Conservation (phyloP, 2,113 vertebrate species). For the Galemys pyrenaicus region DNA sequence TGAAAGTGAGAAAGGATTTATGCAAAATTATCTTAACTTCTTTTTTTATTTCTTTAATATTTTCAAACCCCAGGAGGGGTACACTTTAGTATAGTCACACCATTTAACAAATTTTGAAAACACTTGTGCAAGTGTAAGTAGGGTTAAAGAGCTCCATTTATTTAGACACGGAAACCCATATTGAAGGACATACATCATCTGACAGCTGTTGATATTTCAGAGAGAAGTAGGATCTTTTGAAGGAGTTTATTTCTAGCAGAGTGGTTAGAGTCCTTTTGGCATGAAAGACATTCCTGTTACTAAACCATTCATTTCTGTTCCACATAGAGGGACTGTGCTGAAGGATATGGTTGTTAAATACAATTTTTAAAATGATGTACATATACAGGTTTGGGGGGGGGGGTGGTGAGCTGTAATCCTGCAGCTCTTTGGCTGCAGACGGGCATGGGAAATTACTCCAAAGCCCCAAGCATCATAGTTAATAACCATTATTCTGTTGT, state of each 20-base stretch:
- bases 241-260: background rate
- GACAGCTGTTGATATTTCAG: background rate
- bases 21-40: background rate
- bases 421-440: slow-evolving; percentile 66
- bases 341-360: slow-evolving; percentile 35
- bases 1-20: slow-evolving; percentile 38
- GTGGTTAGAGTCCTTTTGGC: slow-evolving; percentile 14
- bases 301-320: slow-evolving; percentile 28
- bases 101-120: slow-evolving; percentile 39
- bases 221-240: background rate
- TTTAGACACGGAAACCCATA: background rate
- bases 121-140: background rate
- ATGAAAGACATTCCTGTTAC: slow-evolving; percentile 28
- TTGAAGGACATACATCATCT: background rate
- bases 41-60: slow-evolving; percentile 41
- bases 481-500: slow-evolving; percentile 76
- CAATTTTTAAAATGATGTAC: slow-evolving; percentile 43
- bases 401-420: background rate
- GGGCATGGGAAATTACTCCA: slow-evolving; percentile 58
- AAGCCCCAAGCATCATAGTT: slow-evolving; percentile 61
- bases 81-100: background rate
- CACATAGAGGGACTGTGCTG: slow-evolving; percentile 14
- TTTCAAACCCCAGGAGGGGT: background rate
- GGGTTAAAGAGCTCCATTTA: background rate
- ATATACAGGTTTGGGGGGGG: slow-evolving; percentile 42